These are phyloP conservation scores for Scortum barcoo DNA, from an alignment of 2,113 vertebrate species.

Conservation along the genomic window DNA sequence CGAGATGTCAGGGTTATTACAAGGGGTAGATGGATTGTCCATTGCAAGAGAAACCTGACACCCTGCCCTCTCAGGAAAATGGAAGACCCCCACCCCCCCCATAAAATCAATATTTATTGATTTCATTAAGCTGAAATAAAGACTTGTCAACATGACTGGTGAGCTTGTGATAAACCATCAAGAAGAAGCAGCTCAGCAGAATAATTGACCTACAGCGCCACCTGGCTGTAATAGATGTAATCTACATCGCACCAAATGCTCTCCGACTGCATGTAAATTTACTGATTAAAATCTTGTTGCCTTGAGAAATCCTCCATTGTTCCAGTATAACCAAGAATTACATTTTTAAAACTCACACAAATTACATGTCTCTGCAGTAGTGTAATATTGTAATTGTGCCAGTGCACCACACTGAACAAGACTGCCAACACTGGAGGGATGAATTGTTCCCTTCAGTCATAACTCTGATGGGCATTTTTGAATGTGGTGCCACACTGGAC, in stretches of 20 bases:
- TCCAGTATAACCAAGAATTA: neutral
- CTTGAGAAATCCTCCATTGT: neutral
- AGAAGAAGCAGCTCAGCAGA: neutral
- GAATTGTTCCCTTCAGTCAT: neutral
- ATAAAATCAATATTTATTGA: conserved; percentile 70
- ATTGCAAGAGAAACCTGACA: conserved; percentile 53
- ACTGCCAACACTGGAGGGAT: neutral
- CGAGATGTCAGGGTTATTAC: neutral
- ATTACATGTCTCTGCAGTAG: no score
- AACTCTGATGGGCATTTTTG: neutral
- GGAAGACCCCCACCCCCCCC: conserved; percentile 10
- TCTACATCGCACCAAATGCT: neutral
- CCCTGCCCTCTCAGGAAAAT: conserved; percentile 36
- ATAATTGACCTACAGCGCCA: conserved; percentile 47
- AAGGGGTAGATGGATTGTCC: neutral
- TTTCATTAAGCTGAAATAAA: conserved; percentile 70
- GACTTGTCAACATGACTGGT: conserved; percentile 30
- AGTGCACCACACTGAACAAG: neutral
- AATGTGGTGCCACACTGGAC: neutral
- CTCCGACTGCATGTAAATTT: neutral
- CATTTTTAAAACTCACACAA: neutral
- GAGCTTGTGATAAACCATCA: neutral
- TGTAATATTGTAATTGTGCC: no score
- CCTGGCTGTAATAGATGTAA: conserved; percentile 30
- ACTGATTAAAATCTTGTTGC: neutral